Evolutionary conservation across 2,113 vertebrate genomes (phyloP), one percentile per base, ranked within the genome.

Genomic region (Sphaerodactylus townsendi): DNA sequence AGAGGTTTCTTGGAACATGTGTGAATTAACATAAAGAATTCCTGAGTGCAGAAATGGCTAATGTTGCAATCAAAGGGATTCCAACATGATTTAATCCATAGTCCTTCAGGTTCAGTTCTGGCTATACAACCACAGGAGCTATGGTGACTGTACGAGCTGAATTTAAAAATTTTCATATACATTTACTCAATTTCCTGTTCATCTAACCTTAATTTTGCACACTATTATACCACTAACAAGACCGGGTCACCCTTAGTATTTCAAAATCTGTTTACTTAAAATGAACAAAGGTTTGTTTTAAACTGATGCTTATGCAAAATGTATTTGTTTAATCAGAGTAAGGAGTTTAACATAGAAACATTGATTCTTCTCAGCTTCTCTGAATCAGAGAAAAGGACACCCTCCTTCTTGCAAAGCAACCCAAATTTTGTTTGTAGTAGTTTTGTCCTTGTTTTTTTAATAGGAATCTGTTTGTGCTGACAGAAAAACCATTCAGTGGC

Each of bases 31-130:
- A 44, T 79, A 80, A 77, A 70, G 41, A 78, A 53, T 21, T 48
- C n/a, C 64, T 83, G 86, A 85, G 79, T 83, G 62, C 13, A 69
- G 72, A 86, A 69, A 88, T 85, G 41, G 35, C 33, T 59, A 66
- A 74, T 39, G 53, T 1, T 3, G 77, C 59, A 81, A 85, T 87
- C 48, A 59, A 79, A 72, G 8, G 66, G 41, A 0, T 0, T 78
- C 78, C 59, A 41, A 53, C 72, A 35, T 50, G 59, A 86, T 77
- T 79, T 84, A 39, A 50, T 83, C 59, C 39, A 56, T 69, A 28
- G 14, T 37, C 25, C 48, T 25, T 70, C 48, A 17, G 23, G 14
- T 25, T 70, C 35, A 28, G 23, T 13, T 33, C 5, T 62, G 62
- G 3, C 28, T 41, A 30, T 14, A 44, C 37, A 76, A 35, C 39